Conservation (phyloP, 1,140 invertebrate genomes). For the Lepidurus arcticus region DNA sequence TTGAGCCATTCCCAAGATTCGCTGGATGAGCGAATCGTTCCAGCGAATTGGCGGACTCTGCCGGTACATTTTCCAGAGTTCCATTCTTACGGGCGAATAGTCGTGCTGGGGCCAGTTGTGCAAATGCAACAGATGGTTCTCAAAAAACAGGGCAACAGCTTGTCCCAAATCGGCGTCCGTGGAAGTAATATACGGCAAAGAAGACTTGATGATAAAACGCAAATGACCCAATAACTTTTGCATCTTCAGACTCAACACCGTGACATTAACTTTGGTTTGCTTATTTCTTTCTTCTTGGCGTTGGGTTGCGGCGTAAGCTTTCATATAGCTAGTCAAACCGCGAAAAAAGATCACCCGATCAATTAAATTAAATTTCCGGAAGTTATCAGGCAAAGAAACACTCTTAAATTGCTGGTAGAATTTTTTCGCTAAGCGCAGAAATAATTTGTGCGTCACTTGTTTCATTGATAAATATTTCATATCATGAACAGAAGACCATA, state of each 20-base stretch:
- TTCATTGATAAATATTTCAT: slow-evolving; percentile 19
- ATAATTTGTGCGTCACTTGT: slow-evolving; percentile 1
- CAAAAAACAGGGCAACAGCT: slow-evolving; percentile 1
- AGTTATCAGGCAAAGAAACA: neutral
- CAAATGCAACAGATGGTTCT: neutral
- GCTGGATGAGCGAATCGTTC: slow-evolving; percentile 28
- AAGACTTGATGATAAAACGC: slow-evolving; percentile 6
- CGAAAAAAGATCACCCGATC: slow-evolving; percentile 14
- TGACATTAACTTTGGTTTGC: slow-evolving; percentile 16
- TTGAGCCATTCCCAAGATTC: slow-evolving; percentile 23
- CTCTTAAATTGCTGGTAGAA: slow-evolving; percentile 13
- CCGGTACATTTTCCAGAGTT: slow-evolving; percentile 30
- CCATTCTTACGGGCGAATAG: slow-evolving; percentile 5
- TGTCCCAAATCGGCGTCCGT: slow-evolving; percentile 15
- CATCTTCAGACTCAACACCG: slow-evolving; percentile 23
- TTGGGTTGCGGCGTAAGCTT: slow-evolving; percentile 16
- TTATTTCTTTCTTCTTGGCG: slow-evolving; percentile 22
- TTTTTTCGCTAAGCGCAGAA: slow-evolving; percentile 22
- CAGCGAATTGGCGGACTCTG: neutral
- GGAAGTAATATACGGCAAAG: slow-evolving; percentile 16
- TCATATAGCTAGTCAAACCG: slow-evolving; percentile 9
- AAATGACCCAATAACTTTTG: slow-evolving; percentile 17
- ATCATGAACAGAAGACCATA: slow-evolving; percentile 14
- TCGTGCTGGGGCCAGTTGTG: neutral
- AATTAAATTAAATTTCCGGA: neutral